phyloP scores from a whole-genome alignment of 2,113 vertebrate genomes.

The Tachycineta bicolor region DNA sequence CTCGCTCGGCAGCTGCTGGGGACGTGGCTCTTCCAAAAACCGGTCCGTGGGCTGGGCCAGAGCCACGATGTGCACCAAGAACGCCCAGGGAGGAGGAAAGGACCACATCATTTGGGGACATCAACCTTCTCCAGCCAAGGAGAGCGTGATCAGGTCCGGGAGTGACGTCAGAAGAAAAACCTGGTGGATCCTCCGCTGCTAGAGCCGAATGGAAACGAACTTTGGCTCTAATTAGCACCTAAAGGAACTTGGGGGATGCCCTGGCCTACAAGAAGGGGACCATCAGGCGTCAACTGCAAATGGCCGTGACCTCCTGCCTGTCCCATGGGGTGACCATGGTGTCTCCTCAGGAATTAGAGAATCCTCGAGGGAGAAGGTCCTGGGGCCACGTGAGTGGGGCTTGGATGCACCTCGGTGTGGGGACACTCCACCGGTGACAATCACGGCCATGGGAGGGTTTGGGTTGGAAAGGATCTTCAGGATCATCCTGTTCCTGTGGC shows the following conservation, averaged over 20 bases:
- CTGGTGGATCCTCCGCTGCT: not conserved
- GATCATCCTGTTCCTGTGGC: rapidly evolving
- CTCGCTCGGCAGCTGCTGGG: not conserved
- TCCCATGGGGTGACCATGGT: too few relatives aligned
- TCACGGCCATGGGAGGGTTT: not conserved
- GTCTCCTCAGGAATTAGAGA: not conserved
- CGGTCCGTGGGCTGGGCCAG: not conserved
- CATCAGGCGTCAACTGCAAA: rapidly evolving
- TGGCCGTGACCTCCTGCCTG: not conserved
- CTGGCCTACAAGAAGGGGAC: too few relatives aligned
- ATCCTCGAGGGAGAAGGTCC: not conserved
- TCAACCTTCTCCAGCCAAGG: not conserved
- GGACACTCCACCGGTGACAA: not conserved
- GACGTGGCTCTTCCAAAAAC: not conserved
- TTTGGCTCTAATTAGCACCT: not conserved
- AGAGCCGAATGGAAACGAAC: not conserved
- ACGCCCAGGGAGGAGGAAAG: not conserved
- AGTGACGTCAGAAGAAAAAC: rapidly evolving
- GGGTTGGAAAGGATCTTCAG: not conserved
- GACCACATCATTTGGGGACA: not conserved
- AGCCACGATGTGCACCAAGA: rapidly evolving
- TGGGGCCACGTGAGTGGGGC: not conserved
- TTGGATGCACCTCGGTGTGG: rapidly evolving
- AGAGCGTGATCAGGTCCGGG: not conserved
- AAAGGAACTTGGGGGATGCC: not conserved